phyloP scores from a whole-genome alignment of 2,888 invertebrate species.

The Autographa gamma region DNA sequence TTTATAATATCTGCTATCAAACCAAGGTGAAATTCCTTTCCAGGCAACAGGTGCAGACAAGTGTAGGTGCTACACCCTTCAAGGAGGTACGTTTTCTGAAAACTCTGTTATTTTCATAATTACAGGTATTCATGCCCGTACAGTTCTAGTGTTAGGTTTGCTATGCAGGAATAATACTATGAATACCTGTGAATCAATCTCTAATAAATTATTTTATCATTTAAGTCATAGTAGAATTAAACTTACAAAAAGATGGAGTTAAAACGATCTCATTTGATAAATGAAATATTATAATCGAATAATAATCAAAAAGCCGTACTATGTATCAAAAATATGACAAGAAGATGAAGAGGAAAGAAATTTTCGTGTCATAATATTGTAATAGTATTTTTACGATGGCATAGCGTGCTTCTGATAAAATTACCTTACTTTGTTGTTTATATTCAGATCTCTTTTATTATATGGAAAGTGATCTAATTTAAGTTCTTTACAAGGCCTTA shows the following conservation, averaged over 20 bases:
- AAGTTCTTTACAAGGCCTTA: too few relatives aligned
- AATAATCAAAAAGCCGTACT: too few relatives aligned
- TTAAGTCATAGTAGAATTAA: too few relatives aligned
- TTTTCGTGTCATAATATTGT: slow-evolving; percentile 12
- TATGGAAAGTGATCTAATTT: too few relatives aligned
- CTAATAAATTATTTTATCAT: too few relatives aligned
- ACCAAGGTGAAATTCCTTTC: background rate
- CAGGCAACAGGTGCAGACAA: background rate
- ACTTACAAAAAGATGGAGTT: too few relatives aligned
- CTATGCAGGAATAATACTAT: too few relatives aligned
- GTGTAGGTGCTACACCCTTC: background rate
- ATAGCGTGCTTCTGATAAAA: slow-evolving; percentile 39
- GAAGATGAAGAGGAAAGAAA: slow-evolving; percentile 10
- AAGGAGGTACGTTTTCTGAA: background rate
- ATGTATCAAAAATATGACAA: too few relatives aligned
- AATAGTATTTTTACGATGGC: slow-evolving; percentile 38
- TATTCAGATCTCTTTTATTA: slow-evolving; percentile 14
- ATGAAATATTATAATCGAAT: too few relatives aligned
- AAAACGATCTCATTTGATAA: too few relatives aligned
- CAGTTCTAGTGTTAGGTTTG: background rate
- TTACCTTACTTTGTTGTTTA: slow-evolving; percentile 16
- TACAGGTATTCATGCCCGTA: background rate
- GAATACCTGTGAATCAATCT: too few relatives aligned
- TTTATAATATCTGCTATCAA: background rate
- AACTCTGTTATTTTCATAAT: background rate